Evolutionary conservation across 2,797 vertebrate species (phyloP).

Genomic region (Malurus splendens): DNA sequence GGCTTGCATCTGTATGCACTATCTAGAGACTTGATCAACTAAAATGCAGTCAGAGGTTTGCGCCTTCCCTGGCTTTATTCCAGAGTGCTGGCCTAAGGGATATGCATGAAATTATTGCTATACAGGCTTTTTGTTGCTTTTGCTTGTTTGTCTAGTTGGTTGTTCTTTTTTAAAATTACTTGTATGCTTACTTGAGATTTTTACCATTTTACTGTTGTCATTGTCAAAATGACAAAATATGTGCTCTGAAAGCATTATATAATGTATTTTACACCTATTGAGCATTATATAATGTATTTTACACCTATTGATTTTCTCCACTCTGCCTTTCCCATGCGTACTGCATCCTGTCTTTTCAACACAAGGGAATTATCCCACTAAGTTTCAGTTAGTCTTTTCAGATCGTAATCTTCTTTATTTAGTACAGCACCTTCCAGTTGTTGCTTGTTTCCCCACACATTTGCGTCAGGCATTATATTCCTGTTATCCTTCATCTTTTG

Average conservation of each 20-base stretch:
- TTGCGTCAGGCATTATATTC: constrained; percentile 42
- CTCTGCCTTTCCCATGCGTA: neutral
- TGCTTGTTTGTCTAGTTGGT: too few relatives aligned
- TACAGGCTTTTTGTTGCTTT: too few relatives aligned
- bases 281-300: neutral
- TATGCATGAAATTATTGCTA: neutral
- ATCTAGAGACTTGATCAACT: neutral
- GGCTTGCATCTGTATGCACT: neutral
- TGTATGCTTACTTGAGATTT: neutral
- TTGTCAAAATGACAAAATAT: neutral
- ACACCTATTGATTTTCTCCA: neutral
- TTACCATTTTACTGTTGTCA: neutral
- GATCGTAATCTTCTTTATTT: constrained; percentile 38
- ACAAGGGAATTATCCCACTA: constrained; percentile 29
- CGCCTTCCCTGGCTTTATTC: neutral
- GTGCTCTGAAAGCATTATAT: neutral
- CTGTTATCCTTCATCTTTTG: constrained; percentile 50
- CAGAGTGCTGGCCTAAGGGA: neutral
- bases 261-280: neutral
- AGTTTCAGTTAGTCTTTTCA: constrained; percentile 47
- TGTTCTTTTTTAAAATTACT: neutral
- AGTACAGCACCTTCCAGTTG: constrained; percentile 44
- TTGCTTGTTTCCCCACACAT: constrained; percentile 48
- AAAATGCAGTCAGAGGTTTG: neutral
- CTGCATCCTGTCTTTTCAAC: constrained; percentile 27